Evolutionary conservation across 2,888 invertebrate species (phyloP).

Genomic region (Tricholauxania praeusta): DNA sequence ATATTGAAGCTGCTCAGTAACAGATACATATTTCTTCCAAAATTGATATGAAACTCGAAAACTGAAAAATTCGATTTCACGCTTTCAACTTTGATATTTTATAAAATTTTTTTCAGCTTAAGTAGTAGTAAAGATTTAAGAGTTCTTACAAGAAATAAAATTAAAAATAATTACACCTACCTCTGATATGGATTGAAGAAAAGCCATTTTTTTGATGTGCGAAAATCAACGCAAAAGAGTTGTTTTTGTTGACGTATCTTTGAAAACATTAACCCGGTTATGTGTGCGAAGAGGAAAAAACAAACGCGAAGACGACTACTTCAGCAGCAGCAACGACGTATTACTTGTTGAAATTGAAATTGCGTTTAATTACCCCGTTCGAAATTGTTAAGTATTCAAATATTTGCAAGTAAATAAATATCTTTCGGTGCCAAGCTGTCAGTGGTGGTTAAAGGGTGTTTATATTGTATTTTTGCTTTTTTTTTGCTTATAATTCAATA

Average conservation of each 20-base stretch:
- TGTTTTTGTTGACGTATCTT: background rate
- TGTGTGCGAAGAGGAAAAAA: too few species aligned
- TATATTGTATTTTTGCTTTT: too few species aligned
- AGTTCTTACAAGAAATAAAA: background rate
- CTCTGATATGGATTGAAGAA: constrained; percentile 46
- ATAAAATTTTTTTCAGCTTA: too few species aligned
- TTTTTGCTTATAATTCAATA: too few species aligned
- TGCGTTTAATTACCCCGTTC: constrained; percentile 11
- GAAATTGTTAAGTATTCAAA: constrained; percentile 11
- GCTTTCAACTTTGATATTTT: too few species aligned
- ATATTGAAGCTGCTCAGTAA: too few species aligned
- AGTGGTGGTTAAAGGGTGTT: background rate
- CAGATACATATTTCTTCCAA: too few species aligned
- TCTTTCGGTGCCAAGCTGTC: background rate
- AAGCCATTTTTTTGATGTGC: constrained; percentile 39
- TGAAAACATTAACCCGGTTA: too few species aligned
- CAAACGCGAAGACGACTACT: background rate
- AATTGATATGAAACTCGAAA: too few species aligned
- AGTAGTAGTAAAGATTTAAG: too few species aligned
- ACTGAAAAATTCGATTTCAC: too few species aligned
- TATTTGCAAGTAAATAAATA: constrained; percentile 4
- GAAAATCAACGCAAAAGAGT: background rate
- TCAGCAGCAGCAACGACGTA: background rate
- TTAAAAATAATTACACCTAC: constrained; percentile 29
- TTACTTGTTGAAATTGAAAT: constrained; percentile 4